These are phyloP conservation scores for Pharmacophagus antenor DNA, from an alignment of 2,888 invertebrate species.

Conservation along the genomic window DNA sequence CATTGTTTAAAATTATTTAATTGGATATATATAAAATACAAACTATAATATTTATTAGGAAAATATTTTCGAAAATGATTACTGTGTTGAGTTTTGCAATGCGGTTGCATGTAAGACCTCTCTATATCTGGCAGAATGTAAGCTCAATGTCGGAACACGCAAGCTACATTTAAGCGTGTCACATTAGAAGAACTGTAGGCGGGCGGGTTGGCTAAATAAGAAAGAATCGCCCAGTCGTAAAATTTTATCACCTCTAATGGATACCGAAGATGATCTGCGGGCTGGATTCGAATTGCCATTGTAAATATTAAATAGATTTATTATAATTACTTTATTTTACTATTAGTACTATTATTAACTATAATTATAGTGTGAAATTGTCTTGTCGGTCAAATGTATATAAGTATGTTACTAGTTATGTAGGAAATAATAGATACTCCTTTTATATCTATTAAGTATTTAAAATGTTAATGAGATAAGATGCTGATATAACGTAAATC, in stretches of 20 bases:
- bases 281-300: conserved; percentile 26
- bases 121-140: conserved; percentile 4
- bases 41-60: too few relatives aligned
- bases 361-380: too few relatives aligned
- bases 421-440: too few relatives aligned
- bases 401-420: too few relatives aligned
- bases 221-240: conserved; percentile 65
- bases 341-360: background rate
- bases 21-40: too few relatives aligned
- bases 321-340: background rate
- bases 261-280: conserved; percentile 63
- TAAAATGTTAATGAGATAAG: too few relatives aligned
- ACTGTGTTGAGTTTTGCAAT: too few relatives aligned
- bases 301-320: background rate
- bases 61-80: too few relatives aligned
- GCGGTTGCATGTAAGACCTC: conserved; percentile 9
- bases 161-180: conserved; percentile 25
- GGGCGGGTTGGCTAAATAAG: conserved; percentile 37
- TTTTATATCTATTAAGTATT: too few relatives aligned
- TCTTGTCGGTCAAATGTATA: too few relatives aligned
- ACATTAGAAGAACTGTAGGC: conserved; percentile 19
- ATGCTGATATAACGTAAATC: too few relatives aligned
- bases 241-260: conserved; percentile 74
- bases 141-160: conserved; percentile 2
- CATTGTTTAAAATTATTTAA: too few relatives aligned